phyloP scores from a whole-genome alignment of 2,888 invertebrate genomes.

The Drymonia ruficornis region DNA sequence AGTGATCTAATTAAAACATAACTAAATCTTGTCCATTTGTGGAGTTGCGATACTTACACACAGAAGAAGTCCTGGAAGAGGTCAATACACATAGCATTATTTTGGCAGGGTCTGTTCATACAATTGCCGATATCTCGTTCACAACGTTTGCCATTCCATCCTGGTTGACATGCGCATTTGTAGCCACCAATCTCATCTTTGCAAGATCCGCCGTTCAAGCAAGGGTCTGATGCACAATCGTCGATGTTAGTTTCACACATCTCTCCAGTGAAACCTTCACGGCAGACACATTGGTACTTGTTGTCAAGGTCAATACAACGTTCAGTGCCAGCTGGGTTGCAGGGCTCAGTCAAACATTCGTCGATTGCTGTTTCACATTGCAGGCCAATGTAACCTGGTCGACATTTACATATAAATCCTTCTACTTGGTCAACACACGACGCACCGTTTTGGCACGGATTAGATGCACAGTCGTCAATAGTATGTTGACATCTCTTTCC shows the following conservation, averaged over 20 bases:
- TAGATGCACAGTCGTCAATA: slow-evolving; percentile 95
- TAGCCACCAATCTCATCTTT: slow-evolving; percentile 94
- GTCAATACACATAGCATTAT: slow-evolving; percentile 95
- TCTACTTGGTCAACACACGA: slow-evolving; percentile 94
- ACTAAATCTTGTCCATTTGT: slow-evolving; percentile 3
- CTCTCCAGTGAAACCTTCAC: slow-evolving; percentile 93
- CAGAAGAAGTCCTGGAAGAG: slow-evolving; percentile 96
- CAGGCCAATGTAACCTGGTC: slow-evolving; percentile 96
- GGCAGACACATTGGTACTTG: slow-evolving; percentile 94
- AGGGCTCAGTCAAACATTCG: slow-evolving; percentile 96
- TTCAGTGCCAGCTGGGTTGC: slow-evolving; percentile 95
- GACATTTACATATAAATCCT: slow-evolving; percentile 96
- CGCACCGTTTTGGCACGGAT: slow-evolving; percentile 97
- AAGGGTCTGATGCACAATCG: slow-evolving; percentile 94
- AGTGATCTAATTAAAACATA: slow-evolving; percentile 2
- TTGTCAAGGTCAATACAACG: slow-evolving; percentile 95
- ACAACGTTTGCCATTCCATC: slow-evolving; percentile 95
- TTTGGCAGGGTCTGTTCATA: slow-evolving; percentile 94
- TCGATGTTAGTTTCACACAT: slow-evolving; percentile 94
- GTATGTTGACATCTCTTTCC: slow-evolving; percentile 97
- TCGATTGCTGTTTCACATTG: slow-evolving; percentile 97
- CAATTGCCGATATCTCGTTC: slow-evolving; percentile 96
- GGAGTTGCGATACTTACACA: slow-evolving; percentile 86
- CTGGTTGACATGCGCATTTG: slow-evolving; percentile 92
- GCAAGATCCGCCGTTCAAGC: slow-evolving; percentile 95